These are phyloP conservation scores for Sebastes nivosus DNA, from an alignment of 2,797 vertebrate genomes.

Conservation along the genomic window DNA sequence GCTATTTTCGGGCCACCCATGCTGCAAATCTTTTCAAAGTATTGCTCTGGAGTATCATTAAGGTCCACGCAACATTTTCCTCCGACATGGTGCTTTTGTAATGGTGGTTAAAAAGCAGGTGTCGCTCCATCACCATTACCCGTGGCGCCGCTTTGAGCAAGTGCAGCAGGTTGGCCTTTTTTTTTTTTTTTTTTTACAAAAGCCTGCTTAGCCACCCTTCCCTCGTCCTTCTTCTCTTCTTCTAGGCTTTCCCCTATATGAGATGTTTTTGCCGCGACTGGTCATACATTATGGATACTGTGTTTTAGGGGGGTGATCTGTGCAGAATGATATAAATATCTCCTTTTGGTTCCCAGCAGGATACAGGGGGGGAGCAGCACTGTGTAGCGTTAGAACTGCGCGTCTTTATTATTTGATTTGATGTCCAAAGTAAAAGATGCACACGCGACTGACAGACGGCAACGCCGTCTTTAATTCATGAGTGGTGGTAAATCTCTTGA, in stretches of 20 bases:
- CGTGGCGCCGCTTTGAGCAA: conserved; percentile 1
- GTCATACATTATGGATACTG: conserved; percentile 78
- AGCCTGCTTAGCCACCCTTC: background rate
- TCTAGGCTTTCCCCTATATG: conserved; percentile 39
- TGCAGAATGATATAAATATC: conserved; percentile 79
- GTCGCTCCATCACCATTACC: background rate
- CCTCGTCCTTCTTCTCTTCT: background rate
- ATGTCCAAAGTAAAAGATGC: conserved; percentile 44
- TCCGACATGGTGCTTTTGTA: background rate
- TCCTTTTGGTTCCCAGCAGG: conserved; percentile 66
- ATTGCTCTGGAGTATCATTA: background rate
- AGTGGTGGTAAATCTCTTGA: conserved; percentile 30
- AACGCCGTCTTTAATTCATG: conserved; percentile 54
- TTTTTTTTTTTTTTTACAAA: background rate
- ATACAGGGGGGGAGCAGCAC: conserved; percentile 38
- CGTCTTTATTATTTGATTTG: conserved; percentile 69
- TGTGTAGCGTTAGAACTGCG: conserved; percentile 30
- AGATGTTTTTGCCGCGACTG: conserved; percentile 59
- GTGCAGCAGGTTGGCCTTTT: conserved; percentile 5
- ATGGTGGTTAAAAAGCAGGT: conserved; percentile 6
- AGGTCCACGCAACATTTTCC: background rate
- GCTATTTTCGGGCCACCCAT: conserved; percentile 9
- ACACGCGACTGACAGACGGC: conserved; percentile 1
- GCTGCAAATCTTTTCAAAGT: conserved; percentile 6
- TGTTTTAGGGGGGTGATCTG: conserved; percentile 74